Evolutionary conservation across 2,797 vertebrate species (phyloP), one percentile per base, ranked within the genome.

Genomic region (Oophaga sylvatica): DNA sequence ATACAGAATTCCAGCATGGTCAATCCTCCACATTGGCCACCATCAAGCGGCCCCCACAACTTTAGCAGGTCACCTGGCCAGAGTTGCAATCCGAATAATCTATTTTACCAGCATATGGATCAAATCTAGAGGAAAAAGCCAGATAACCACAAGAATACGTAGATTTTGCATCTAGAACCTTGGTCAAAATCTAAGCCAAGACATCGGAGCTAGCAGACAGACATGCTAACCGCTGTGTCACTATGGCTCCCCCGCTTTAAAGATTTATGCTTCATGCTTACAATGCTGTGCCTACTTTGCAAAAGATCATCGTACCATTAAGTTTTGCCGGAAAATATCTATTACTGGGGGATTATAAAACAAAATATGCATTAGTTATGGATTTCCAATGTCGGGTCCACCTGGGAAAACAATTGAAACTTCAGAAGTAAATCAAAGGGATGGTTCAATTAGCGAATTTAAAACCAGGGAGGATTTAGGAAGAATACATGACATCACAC

Each of bases 321-420:
- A 48, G 15, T 56, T 5, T 19, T 29, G 4, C 22, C 45, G 26
- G 8, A 56, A 65, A 81, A 29, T 68, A 53, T 48, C 60, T 68
- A 65, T 81, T 81, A 82, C 35, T 67, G 29, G 48, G 75, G 73
- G 73, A 68, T 73, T 62, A 13, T 1, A 81, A 81, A 86, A 79
- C 65, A 41, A 81, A 57, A 68, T 82, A 11, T 41, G 81, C 62
- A 68, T 56, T 29, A 68, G 45, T 31, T 68, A 67, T 31, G 20
- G 20, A 48, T 68, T 79, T 86, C 26, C 48, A 68, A 80, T 11
- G 22, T 22, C 29, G 15, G 78, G 19, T 57, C 48, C 75, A 78
- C 75, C 83, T 78, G 83, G 83, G 83, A 85, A 85, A 85, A 85
- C 82, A 84, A 53, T 77, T 73, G 68, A 56, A 65, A 53, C 59